These are phyloP conservation scores for Fissipunctia ypsillon DNA, from an alignment of 2,888 invertebrate species.

Conservation along the genomic window DNA sequence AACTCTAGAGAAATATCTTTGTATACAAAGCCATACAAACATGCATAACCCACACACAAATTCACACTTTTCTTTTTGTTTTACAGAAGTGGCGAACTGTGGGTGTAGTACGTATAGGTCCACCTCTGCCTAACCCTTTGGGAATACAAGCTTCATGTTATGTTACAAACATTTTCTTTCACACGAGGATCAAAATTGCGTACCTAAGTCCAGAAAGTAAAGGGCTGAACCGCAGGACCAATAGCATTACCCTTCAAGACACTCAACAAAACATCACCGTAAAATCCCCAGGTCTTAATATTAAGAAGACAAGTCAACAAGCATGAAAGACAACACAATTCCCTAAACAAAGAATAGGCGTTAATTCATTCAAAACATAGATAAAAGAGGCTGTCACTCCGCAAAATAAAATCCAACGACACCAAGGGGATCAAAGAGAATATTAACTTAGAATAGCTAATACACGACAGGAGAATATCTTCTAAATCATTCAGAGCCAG, in stretches of 20 bases:
- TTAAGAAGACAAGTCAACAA: conserved; percentile 43
- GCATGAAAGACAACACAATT: not conserved
- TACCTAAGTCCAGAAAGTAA: not conserved
- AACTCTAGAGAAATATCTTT: no score
- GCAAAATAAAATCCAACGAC: conserved; percentile 64
- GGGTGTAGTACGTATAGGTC: no score
- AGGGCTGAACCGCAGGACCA: not conserved
- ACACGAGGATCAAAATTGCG: not conserved
- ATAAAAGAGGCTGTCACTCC: conserved; percentile 63
- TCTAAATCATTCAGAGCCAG: conserved; percentile 77
- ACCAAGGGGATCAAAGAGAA: conserved; percentile 76
- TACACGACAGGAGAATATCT: conserved; percentile 76
- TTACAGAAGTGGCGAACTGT: no score
- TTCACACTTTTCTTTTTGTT: no score
- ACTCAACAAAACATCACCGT: not conserved
- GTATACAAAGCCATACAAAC: no score
- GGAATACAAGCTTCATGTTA: no score
- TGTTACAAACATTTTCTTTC: not conserved
- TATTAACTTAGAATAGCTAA: conserved; percentile 78
- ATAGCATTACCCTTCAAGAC: not conserved
- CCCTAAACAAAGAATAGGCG: conserved; percentile 41
- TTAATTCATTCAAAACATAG: conserved; percentile 57
- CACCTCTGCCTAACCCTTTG: no score
- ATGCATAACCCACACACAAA: no score
- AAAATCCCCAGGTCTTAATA: conserved; percentile 16